Base-by-base conservation (phyloP, 2,113 vertebrate species). In the Labrus mixtus region DNA sequence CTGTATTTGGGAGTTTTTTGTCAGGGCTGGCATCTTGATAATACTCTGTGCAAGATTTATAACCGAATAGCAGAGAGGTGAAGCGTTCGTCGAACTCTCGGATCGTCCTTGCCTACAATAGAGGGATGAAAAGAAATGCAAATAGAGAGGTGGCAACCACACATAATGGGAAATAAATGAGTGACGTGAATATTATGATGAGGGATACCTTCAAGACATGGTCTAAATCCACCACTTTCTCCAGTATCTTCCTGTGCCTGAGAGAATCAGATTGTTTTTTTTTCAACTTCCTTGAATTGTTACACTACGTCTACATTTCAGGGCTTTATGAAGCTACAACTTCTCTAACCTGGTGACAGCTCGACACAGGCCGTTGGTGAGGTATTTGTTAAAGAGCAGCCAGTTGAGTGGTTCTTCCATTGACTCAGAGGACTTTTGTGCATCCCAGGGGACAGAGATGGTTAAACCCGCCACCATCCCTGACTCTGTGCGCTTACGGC, bases 321-420 rank as follows among this genome's bases (percentile, higher is more conserved):
- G 3, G 4, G 23, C 23, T 9, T 0, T 6, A 10, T 22, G 0
- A 37, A 68, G 50, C 2, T 2, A 8, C 19, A 1, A 23, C 8
- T n/a, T 11, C 0, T 78, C 80, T 54, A 9, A 94, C 93, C 91
- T 91, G 69, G 12, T 75, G 36, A 95, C 76, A 8, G 86, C 55
- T 0, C 19, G 48, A 41, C 93, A 84, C 53, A 95, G 70, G 63
- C 1, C 90, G 0, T 2, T 54, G 1, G 91, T 89, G 74, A 96
- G 92, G 68, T 81, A 83, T 41, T 78, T 90, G 74, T 95, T 96
- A 79, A 97, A 97, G 41, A 96, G 91, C 64, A 95, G 68, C 63
- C 83, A 92, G 89, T 97, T 96, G 87, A 96, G 92, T 0, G 95
- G 95, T 29, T 89, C 89, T 70, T 96, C 95, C 89, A 97, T 91